A percentile compares a stretch with the other conserved stretches of the same genome.
Evolutionary conservation across 2,797 vertebrate species (phyloP).

Genomic region (Craterocephalus amniculus): DNA sequence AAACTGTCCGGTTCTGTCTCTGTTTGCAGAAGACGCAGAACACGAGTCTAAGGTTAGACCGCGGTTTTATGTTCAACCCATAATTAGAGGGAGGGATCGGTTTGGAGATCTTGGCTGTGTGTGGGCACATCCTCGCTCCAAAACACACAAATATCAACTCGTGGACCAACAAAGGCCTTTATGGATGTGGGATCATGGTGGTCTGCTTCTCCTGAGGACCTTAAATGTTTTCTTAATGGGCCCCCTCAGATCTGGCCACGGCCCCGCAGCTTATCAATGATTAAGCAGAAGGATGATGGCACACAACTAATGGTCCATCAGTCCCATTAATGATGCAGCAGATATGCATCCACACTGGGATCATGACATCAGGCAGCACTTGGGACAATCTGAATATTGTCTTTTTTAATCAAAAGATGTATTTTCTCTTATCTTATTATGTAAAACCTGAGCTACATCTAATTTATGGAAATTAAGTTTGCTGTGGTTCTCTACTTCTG

Average conservation of each 20-base stretch:
- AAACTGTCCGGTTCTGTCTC: neutral
- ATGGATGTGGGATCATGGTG: conserved; percentile 18
- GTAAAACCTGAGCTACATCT: no score
- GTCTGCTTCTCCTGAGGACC: conserved; percentile 11
- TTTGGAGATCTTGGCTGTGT: conserved; percentile 8
- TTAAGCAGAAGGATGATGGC: conserved; percentile 56
- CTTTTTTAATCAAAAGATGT: neutral
- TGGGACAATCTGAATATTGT: neutral
- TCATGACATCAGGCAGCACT: conserved; percentile 35
- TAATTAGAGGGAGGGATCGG: conserved; percentile 3
- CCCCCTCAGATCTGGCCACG: conserved; percentile 30
- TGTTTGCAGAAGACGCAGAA: conserved; percentile 1
- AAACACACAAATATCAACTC: neutral
- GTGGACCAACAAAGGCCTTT: neutral
- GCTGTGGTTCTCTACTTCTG: no score
- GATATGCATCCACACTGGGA: conserved; percentile 13
- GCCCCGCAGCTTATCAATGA: conserved; percentile 65
- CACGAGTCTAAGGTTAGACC: neutral
- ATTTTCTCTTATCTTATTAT: neutral
- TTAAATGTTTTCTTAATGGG: conserved; percentile 52
- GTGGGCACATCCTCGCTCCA: neutral
- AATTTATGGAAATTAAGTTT: no score
- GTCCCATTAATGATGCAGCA: conserved; percentile 51
- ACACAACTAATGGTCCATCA: conserved; percentile 58
- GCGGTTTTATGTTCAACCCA: neutral